Conservation (phyloP, 1,140 invertebrate genomes). For the Laupala kohalensis region DNA sequence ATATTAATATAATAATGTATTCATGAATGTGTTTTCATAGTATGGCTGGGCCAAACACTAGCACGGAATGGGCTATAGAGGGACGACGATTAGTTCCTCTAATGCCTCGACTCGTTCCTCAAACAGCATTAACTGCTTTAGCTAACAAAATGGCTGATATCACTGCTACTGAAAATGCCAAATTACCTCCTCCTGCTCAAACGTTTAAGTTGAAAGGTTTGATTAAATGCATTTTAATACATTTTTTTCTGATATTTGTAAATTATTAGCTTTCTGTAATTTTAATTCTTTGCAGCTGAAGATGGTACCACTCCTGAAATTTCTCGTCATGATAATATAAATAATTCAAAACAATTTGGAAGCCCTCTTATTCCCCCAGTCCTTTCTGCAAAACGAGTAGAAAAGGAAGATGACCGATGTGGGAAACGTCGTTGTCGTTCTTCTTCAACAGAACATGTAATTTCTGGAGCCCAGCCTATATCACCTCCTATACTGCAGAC, state of each 20-base stretch:
- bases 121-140: slow-evolving; percentile 69
- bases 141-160: slow-evolving; percentile 54
- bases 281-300: background rate
- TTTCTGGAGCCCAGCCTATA: background rate
- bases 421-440: background rate
- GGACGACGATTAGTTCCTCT: slow-evolving; percentile 67
- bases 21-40: slow-evolving; percentile 39
- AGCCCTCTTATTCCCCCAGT: background rate
- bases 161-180: slow-evolving; percentile 35
- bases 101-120: slow-evolving; percentile 63
- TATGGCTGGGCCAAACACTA: slow-evolving; percentile 63
- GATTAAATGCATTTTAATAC: background rate
- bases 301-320: background rate
- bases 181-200: slow-evolving; percentile 26
- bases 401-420: background rate
- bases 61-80: slow-evolving; percentile 74
- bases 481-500: background rate
- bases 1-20: slow-evolving; percentile 15
- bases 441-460: background rate
- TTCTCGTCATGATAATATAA: background rate
- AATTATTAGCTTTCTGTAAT: background rate
- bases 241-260: background rate
- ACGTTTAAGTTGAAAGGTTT: slow-evolving; percentile 21
- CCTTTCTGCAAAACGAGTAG: background rate
- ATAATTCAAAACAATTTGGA: background rate